phyloP scores from a whole-genome alignment of 1,140 invertebrate genomes.

The Brachionus plicatilis region DNA sequence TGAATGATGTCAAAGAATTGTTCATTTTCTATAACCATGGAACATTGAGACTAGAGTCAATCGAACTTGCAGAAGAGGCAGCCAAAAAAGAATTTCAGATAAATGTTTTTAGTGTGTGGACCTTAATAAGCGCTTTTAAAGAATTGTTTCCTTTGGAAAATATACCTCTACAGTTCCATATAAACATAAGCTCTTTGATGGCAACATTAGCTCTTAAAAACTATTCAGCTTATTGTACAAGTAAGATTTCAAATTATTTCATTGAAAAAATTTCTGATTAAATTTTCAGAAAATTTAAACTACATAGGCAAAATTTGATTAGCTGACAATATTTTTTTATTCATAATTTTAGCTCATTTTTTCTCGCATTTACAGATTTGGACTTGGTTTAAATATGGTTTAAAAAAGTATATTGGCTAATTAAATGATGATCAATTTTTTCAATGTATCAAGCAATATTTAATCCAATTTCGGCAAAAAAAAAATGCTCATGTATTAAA shows the following conservation, averaged over 20 bases:
- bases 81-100: slow-evolving; percentile 3
- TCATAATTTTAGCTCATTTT: too few relatives aligned
- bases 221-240: slow-evolving; percentile 6
- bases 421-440: too few relatives aligned
- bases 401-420: too few relatives aligned
- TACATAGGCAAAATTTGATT: too few relatives aligned
- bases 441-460: too few relatives aligned
- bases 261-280: neutral
- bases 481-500: too few relatives aligned
- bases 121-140: neutral
- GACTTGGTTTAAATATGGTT: too few relatives aligned
- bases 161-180: neutral
- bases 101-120: slow-evolving; percentile 27
- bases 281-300: neutral
- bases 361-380: too few relatives aligned
- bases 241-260: neutral
- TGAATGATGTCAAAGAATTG: neutral
- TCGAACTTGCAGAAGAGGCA: neutral
- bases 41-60: neutral
- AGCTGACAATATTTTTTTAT: too few relatives aligned
- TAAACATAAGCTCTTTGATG: slow-evolving; percentile 26
- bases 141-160: neutral
- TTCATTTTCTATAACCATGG: slow-evolving; percentile 34
- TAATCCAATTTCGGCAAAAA: too few relatives aligned
- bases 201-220: neutral